These are phyloP conservation scores for Petrophora chlorosata DNA, from an alignment of 2,888 invertebrate species.

Conservation along the genomic window DNA sequence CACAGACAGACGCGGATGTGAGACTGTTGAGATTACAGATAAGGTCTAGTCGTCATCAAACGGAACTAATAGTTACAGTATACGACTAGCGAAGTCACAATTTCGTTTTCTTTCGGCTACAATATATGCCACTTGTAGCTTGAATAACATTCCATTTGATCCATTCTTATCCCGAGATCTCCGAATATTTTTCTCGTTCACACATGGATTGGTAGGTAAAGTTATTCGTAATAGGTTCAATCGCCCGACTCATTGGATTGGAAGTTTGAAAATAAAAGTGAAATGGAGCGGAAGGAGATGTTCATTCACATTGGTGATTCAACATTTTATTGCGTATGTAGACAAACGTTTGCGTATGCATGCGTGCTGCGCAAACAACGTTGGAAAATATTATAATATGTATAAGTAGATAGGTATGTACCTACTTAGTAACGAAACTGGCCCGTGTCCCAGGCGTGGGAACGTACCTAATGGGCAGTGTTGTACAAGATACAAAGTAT, in stretches of 20 bases:
- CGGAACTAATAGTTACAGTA: no score
- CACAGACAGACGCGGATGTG: no score
- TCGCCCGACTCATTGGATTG: slow-evolving; percentile 67
- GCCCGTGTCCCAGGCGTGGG: no score
- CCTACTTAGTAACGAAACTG: no score
- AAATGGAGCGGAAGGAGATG: slow-evolving; percentile 71
- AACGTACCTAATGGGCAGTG: no score
- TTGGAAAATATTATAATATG: slow-evolving; percentile 28
- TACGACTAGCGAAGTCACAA: no score
- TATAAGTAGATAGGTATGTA: not conserved
- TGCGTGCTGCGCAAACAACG: slow-evolving; percentile 23
- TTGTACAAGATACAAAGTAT: no score
- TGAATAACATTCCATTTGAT: slow-evolving; percentile 13
- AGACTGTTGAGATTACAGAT: no score
- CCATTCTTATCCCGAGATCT: slow-evolving; percentile 32
- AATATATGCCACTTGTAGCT: slow-evolving; percentile 5
- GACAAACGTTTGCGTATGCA: slow-evolving; percentile 21
- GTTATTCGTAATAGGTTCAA: slow-evolving; percentile 72
- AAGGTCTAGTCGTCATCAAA: no score
- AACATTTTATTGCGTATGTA: slow-evolving; percentile 55
- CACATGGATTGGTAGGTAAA: slow-evolving; percentile 61
- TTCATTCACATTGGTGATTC: slow-evolving; percentile 68
- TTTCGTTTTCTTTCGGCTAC: no score
- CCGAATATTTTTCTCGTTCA: slow-evolving; percentile 59
- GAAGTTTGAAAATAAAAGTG: slow-evolving; percentile 75